Percentiles rank a stretch among this genome's conserved stretches.
Conservation (phyloP, 1,140 invertebrate genomes). For the Adelges cooleyi region DNA sequence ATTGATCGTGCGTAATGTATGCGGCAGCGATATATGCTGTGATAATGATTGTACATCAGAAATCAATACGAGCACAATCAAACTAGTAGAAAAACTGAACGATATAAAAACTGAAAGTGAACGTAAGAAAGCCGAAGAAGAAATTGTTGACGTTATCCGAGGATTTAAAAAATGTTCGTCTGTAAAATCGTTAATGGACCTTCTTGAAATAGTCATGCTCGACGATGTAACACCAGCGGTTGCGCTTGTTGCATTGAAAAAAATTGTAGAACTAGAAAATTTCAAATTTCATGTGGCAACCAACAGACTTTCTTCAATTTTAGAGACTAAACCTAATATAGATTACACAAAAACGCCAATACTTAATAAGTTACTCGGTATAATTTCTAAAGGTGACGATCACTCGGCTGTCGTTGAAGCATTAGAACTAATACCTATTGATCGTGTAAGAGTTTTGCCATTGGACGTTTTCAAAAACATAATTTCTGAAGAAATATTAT, state of each 20-base stretch:
- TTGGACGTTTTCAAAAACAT: conserved; percentile 7
- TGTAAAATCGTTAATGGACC: conserved; percentile 36
- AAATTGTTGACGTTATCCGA: conserved; percentile 38
- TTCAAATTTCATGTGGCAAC: conserved; percentile 35
- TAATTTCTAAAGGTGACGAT: conserved; percentile 1
- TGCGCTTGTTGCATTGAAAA: conserved; percentile 42
- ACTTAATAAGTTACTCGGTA: neutral
- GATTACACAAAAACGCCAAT: conserved; percentile 8
- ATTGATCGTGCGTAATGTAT: conserved; percentile 48
- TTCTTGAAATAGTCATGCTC: conserved; percentile 40
- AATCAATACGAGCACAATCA: neutral
- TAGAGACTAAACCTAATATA: conserved; percentile 4
- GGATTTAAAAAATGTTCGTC: conserved; percentile 37
- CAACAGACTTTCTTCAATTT: conserved; percentile 27
- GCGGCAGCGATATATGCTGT: conserved; percentile 25
- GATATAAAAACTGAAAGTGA: conserved; percentile 30
- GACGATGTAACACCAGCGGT: conserved; percentile 44
- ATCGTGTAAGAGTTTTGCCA: conserved; percentile 2
- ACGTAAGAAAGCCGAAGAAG: conserved; percentile 33
- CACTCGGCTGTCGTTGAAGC: neutral
- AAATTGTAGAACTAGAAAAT: conserved; percentile 44
- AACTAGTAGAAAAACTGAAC: conserved; percentile 29
- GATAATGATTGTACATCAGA: neutral
- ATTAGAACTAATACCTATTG: conserved; percentile 18
- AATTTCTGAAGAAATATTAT: conserved; percentile 44